Conservation (phyloP, 2,113 vertebrate species). For the Syngnathus floridae region DNA sequence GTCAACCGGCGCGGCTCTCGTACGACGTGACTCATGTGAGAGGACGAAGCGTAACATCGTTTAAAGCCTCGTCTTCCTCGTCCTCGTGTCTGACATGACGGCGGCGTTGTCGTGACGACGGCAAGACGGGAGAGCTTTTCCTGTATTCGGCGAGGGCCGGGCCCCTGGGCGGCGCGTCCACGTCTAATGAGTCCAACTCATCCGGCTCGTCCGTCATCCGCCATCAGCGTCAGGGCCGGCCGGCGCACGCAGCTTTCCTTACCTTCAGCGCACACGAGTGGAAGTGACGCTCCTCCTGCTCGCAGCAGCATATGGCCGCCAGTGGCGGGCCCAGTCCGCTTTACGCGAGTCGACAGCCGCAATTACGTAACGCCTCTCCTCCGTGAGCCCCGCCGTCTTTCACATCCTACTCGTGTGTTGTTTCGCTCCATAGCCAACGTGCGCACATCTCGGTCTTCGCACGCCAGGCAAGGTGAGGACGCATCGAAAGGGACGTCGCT, state of each 20-base stretch:
- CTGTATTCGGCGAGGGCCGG: constrained; percentile 8
- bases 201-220: constrained; percentile 39
- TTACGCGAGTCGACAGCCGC: constrained; percentile 37
- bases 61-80: neutral
- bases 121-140: constrained; percentile 1
- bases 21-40: constrained; percentile 3
- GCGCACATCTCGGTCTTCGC: neutral
- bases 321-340: constrained; percentile 30
- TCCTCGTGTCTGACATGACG: constrained; percentile 5
- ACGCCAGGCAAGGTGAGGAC: neutral
- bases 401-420: neutral
- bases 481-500: neutral
- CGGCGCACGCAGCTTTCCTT: neutral
- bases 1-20: neutral
- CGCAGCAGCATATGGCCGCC: constrained; percentile 52
- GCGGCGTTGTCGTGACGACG: constrained; percentile 7
- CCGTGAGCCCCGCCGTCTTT: constrained; percentile 2
- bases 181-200: constrained; percentile 37
- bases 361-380: constrained; percentile 45
- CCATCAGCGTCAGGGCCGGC: constrained; percentile 24
- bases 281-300: constrained; percentile 23
- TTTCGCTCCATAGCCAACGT: neutral
- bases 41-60: constrained; percentile 2
- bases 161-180: constrained; percentile 20
- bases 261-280: constrained; percentile 1